Evolutionary conservation across 2,888 invertebrate species (phyloP).

Genomic region (Phyllotreta cruciferae): DNA sequence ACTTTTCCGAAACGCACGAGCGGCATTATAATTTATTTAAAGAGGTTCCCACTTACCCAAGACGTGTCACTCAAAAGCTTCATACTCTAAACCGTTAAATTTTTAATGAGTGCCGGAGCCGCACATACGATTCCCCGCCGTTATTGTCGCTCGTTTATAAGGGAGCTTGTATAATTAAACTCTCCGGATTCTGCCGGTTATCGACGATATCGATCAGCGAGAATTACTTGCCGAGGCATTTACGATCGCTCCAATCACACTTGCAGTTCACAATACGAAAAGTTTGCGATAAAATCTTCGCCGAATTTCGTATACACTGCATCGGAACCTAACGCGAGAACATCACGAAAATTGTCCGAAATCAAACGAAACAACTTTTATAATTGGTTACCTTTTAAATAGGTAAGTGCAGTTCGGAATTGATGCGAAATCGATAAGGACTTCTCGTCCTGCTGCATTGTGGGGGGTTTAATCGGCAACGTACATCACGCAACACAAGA

Average conservation of each 20-base stretch:
- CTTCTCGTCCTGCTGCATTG: background rate
- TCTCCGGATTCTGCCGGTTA: too few species aligned
- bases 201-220: too few species aligned
- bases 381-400: constrained; percentile 26
- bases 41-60: constrained; percentile 30
- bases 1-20: constrained; percentile 34
- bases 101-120: constrained; percentile 22
- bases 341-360: constrained; percentile 20
- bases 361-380: constrained; percentile 23
- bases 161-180: constrained; percentile 8
- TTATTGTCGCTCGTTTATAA: constrained; percentile 16
- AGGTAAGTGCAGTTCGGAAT: constrained; percentile 17
- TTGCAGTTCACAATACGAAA: too few species aligned
- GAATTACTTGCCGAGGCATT: too few species aligned
- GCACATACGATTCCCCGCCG: constrained; percentile 7
- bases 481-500: background rate
- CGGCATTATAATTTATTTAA: constrained; percentile 34
- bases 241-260: too few species aligned
- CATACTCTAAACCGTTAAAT: constrained; percentile 22
- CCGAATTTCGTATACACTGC: background rate
- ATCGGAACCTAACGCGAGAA: constrained; percentile 1
- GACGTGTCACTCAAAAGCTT: constrained; percentile 33
- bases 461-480: background rate
- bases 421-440: constrained; percentile 16
- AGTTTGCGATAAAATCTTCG: too few species aligned